phyloP scores from a whole-genome alignment of 1,140 invertebrate species.

The Calosoma granatense region DNA sequence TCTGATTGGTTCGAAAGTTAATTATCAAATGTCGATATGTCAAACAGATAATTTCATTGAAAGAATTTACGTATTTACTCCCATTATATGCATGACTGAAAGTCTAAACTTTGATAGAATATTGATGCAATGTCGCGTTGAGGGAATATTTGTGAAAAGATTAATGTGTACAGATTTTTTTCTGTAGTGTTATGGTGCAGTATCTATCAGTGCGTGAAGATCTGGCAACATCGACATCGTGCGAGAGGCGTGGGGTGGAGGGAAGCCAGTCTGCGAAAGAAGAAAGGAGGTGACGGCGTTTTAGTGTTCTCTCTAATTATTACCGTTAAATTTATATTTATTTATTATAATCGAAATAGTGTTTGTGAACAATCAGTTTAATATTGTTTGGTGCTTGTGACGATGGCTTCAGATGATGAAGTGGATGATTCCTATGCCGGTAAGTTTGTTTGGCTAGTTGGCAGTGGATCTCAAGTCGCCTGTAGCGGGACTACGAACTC shows the following conservation, averaged over 20 bases:
- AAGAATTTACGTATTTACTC: too few species aligned
- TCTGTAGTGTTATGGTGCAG: too few species aligned
- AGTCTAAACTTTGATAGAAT: too few species aligned
- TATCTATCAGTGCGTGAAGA: too few species aligned
- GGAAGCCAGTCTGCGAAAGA: background rate
- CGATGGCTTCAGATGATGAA: constrained; percentile 68
- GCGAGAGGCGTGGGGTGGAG: background rate
- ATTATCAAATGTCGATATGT: too few species aligned
- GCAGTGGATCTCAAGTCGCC: constrained; percentile 9
- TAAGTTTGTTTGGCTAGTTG: constrained; percentile 41
- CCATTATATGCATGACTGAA: too few species aligned
- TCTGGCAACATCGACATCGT: background rate
- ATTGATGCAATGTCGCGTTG: too few species aligned
- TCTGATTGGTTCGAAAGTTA: too few species aligned
- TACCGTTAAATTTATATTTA: background rate
- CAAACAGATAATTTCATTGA: too few species aligned
- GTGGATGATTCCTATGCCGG: constrained; percentile 66
- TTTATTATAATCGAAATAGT: constrained; percentile 10
- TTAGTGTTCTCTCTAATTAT: background rate
- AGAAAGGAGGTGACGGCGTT: constrained; percentile 4
- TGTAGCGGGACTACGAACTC: constrained; percentile 2
- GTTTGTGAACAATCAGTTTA: background rate
- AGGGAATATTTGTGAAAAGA: too few species aligned
- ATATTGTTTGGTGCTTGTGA: constrained; percentile 4
- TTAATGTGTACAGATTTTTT: too few species aligned